Percentiles rank a stretch among this genome's conserved stretches.
Conservation (phyloP, 1,140 invertebrate species). For the Paracyclopina nana region DNA sequence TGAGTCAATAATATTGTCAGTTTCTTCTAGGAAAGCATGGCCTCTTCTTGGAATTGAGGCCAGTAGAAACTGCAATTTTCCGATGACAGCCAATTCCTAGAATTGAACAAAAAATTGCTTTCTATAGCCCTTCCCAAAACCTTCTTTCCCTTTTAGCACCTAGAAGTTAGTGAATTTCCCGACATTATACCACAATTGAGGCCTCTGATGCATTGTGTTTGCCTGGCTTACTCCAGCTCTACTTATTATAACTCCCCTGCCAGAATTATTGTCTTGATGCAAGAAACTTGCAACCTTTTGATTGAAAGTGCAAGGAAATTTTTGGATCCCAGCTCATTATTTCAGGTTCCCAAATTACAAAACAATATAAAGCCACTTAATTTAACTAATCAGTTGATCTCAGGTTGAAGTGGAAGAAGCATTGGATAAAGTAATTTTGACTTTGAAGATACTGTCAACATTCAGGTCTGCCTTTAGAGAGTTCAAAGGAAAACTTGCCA, state of each 20-base stretch:
- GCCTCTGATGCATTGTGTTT: conserved; percentile 59
- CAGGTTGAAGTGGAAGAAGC: conserved; percentile 76
- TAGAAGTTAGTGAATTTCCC: conserved; percentile 67
- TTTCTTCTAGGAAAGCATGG: no score
- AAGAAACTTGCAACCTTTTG: conserved; percentile 51
- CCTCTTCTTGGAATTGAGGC: no score
- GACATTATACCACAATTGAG: conserved; percentile 50
- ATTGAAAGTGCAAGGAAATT: conserved; percentile 48
- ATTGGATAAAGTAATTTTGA: conserved; percentile 47
- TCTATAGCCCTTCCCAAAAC: no score
- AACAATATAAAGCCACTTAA: no score
- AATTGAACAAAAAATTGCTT: no score
- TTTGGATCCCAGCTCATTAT: conserved; percentile 65
- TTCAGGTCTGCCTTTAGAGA: conserved; percentile 34
- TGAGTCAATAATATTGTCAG: no score
- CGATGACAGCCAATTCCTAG: no score
- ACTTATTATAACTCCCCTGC: conserved; percentile 70
- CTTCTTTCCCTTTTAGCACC: conserved; percentile 25
- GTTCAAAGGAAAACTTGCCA: conserved; percentile 44
- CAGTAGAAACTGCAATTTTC: no score
- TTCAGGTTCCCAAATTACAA: conserved; percentile 24
- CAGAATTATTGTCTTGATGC: conserved; percentile 66
- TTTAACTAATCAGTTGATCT: background rate
- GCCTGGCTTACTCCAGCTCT: conserved; percentile 69
- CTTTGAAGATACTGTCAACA: conserved; percentile 42